Percentiles rank a stretch among this genome's conserved stretches.
Evolutionary conservation across 1,140 invertebrate species (phyloP).

Genomic region (Metopolophium dirhodum): DNA sequence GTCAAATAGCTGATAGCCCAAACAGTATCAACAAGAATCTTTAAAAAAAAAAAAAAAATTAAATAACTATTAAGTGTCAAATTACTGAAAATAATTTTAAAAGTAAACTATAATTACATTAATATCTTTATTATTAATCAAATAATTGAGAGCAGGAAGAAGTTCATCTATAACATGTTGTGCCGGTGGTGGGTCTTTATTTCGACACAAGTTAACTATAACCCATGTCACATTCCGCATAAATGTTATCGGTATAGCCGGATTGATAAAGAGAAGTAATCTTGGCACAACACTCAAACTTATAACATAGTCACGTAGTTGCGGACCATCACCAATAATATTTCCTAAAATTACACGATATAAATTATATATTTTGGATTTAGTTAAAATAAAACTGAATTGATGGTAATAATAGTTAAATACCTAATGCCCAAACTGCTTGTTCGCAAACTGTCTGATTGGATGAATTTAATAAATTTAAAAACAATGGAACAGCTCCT

Average conservation of each 20-base stretch:
- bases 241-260: conserved; percentile 91
- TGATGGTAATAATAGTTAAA: neutral
- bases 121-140: conserved; percentile 95
- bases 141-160: conserved; percentile 89
- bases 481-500: conserved; percentile 93
- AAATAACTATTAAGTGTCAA: neutral
- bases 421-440: conserved; percentile 96
- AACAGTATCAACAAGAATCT: conserved; percentile 98
- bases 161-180: conserved; percentile 88
- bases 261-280: conserved; percentile 88
- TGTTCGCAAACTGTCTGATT: conserved; percentile 99
- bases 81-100: neutral
- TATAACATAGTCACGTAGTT: conserved; percentile 90
- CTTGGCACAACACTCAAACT: conserved; percentile 88
- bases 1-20: conserved; percentile 99
- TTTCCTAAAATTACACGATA: conserved; percentile 64
- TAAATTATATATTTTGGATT: conserved; percentile 21
- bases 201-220: conserved; percentile 95
- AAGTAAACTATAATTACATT: conserved; percentile 74
- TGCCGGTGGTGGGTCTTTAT: conserved; percentile 92
- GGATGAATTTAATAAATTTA: conserved; percentile 86
- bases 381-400: neutral
- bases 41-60: conserved; percentile 61
- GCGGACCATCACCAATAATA: conserved; percentile 92
- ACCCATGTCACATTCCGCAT: conserved; percentile 98